Conservation (phyloP, 2,888 invertebrate genomes). For the Epinotia demarniana region DNA sequence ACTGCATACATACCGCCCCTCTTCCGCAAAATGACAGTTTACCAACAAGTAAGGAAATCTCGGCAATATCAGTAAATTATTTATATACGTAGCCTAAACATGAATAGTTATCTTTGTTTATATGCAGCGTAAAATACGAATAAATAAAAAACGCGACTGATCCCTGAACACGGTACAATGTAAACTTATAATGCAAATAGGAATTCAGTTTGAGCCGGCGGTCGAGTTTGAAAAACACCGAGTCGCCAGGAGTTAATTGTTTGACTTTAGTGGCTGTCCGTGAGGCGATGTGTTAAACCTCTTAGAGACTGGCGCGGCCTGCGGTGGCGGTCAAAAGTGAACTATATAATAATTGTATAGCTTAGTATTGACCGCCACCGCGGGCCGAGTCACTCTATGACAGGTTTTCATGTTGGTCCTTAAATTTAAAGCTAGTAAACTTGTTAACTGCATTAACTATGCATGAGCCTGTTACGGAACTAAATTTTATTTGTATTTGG, state of each 20-base stretch:
- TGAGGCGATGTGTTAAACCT: slow-evolving; percentile 62
- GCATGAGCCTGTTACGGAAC: too few relatives aligned
- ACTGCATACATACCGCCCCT: too few relatives aligned
- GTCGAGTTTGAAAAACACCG: slow-evolving; percentile 62
- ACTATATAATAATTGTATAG: too few relatives aligned
- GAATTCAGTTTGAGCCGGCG: slow-evolving; percentile 55
- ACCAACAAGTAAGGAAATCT: too few relatives aligned
- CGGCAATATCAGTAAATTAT: not conserved
- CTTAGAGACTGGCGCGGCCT: too few relatives aligned
- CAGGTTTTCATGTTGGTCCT: slow-evolving; percentile 53
- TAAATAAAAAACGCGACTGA: not conserved
- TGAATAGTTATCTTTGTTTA: not conserved
- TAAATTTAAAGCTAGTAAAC: too few relatives aligned
- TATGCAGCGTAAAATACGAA: slow-evolving; percentile 10
- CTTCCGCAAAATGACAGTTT: too few relatives aligned
- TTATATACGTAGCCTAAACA: not conserved
- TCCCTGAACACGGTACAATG: slow-evolving; percentile 2
- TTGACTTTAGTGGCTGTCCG: slow-evolving; percentile 70
- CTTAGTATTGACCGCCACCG: too few relatives aligned
- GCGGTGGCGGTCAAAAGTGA: too few relatives aligned
- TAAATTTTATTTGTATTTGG: too few relatives aligned
- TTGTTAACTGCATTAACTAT: too few relatives aligned
- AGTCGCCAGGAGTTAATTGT: slow-evolving; percentile 69
- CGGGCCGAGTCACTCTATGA: too few relatives aligned
- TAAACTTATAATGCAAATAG: slow-evolving; percentile 52